phyloP scores from a whole-genome alignment of 1,140 invertebrate genomes.

The Platyscapa corneri region DNA sequence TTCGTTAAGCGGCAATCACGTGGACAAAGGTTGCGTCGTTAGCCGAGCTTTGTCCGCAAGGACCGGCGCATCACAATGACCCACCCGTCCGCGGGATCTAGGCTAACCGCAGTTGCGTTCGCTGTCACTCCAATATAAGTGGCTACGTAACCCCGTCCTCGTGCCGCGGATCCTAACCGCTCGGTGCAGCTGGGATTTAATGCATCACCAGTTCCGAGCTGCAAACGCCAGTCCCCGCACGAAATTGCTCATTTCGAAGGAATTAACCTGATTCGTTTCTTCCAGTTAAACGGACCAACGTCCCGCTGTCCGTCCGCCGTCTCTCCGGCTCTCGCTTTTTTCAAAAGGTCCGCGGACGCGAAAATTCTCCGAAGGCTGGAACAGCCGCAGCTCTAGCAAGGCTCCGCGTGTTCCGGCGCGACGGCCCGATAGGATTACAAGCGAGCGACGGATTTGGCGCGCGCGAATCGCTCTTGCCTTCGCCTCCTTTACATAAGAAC shows the following conservation, averaged over 20 bases:
- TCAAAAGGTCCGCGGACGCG: background rate
- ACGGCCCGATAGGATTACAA: too few relatives aligned
- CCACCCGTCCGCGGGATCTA: constrained; percentile 36
- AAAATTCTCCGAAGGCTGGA: too few relatives aligned
- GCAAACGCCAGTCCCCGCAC: background rate
- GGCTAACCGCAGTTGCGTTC: constrained; percentile 46
- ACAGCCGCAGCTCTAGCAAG: too few relatives aligned
- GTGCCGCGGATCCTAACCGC: constrained; percentile 20
- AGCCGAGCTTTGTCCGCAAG: background rate
- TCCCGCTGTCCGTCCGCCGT: background rate
- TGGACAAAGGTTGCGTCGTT: background rate
- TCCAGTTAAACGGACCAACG: background rate
- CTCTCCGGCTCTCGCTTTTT: too few relatives aligned
- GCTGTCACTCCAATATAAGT: background rate
- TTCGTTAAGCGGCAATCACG: background rate
- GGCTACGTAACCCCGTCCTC: constrained; percentile 50
- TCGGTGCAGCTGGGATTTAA: constrained; percentile 9
- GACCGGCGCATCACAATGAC: background rate
- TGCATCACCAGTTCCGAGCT: background rate
- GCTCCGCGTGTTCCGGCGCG: too few relatives aligned
- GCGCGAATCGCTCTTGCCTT: too few relatives aligned
- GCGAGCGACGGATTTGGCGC: too few relatives aligned
- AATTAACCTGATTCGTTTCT: constrained; percentile 17
- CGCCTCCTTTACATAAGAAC: background rate
- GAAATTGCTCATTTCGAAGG: constrained; percentile 23